These are phyloP conservation scores for Thecophora atra DNA, from an alignment of 2,888 invertebrate species.

Conservation along the genomic window DNA sequence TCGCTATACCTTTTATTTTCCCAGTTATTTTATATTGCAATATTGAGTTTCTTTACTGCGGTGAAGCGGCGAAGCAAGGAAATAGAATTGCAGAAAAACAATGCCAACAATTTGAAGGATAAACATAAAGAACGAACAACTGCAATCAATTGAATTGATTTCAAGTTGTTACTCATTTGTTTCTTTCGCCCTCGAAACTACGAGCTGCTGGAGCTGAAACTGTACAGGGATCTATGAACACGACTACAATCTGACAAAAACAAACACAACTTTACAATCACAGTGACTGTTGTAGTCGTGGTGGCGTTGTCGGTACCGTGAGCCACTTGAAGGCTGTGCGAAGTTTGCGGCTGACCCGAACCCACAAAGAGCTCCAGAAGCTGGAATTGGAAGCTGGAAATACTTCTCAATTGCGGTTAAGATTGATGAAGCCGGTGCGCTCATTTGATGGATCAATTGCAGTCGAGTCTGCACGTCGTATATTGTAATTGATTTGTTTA, in stretches of 20 bases:
- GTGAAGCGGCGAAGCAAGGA: not conserved
- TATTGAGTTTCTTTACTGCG: constrained; percentile 24
- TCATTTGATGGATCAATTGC: constrained; percentile 32
- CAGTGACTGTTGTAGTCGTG: too few relatives aligned
- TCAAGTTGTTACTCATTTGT: constrained; percentile 37
- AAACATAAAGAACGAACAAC: constrained; percentile 24
- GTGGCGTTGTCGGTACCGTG: too few relatives aligned
- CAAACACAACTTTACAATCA: not conserved
- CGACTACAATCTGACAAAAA: not conserved
- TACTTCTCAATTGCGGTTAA: constrained; percentile 25
- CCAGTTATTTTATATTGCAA: constrained; percentile 4
- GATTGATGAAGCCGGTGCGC: constrained; percentile 33
- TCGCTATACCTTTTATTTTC: not conserved
- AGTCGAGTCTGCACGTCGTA: constrained; percentile 19
- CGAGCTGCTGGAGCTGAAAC: not conserved
- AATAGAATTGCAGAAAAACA: not conserved
- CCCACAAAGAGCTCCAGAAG: not conserved
- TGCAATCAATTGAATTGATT: constrained; percentile 45
- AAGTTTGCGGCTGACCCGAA: too few relatives aligned
- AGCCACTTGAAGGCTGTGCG: too few relatives aligned
- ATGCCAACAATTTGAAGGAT: constrained; percentile 13
- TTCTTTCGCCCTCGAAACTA: constrained; percentile 22
- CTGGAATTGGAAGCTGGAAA: constrained; percentile 14
- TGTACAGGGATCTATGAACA: not conserved
- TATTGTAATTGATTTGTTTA: constrained; percentile 36